These are phyloP conservation scores for Eugnorisma glareosa DNA, from an alignment of 2,888 invertebrate species.

Conservation along the genomic window DNA sequence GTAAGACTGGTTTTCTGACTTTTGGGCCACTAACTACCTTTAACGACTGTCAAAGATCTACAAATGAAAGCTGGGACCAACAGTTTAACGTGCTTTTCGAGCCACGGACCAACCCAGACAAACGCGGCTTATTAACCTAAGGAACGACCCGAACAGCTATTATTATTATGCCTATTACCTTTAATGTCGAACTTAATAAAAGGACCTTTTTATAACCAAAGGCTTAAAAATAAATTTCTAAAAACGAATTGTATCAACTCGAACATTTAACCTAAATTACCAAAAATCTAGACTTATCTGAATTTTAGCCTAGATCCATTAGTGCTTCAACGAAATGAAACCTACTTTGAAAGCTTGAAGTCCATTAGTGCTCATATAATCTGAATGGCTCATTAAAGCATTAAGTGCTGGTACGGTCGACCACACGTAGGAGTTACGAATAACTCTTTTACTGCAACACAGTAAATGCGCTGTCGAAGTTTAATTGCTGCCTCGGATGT, in stretches of 20 bases:
- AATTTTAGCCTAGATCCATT: slow-evolving; percentile 12
- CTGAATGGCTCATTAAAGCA: slow-evolving; percentile 65
- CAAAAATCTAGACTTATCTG: not conserved
- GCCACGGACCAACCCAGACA: too few species aligned
- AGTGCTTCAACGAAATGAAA: slow-evolving; percentile 41
- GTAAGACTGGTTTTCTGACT: too few species aligned
- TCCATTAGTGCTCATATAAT: slow-evolving; percentile 59
- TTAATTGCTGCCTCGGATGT: not conserved
- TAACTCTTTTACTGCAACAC: not conserved
- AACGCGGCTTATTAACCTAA: too few species aligned
- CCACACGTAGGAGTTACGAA: not conserved
- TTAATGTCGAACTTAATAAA: not conserved
- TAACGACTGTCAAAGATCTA: too few species aligned
- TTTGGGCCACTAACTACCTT: too few species aligned
- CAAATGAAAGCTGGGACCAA: too few species aligned
- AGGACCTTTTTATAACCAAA: not conserved
- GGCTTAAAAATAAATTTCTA: too few species aligned
- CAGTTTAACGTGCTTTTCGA: too few species aligned
- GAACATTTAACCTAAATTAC: not conserved
- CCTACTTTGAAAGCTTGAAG: slow-evolving; percentile 47
- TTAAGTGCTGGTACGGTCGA: slow-evolving; percentile 57
- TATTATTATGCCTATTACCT: not conserved
- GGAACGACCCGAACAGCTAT: too few species aligned
- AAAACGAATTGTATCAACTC: not conserved
- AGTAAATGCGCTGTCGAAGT: not conserved